phyloP scores from a whole-genome alignment of 2,888 invertebrate species.

The Harpalus rubripes region DNA sequence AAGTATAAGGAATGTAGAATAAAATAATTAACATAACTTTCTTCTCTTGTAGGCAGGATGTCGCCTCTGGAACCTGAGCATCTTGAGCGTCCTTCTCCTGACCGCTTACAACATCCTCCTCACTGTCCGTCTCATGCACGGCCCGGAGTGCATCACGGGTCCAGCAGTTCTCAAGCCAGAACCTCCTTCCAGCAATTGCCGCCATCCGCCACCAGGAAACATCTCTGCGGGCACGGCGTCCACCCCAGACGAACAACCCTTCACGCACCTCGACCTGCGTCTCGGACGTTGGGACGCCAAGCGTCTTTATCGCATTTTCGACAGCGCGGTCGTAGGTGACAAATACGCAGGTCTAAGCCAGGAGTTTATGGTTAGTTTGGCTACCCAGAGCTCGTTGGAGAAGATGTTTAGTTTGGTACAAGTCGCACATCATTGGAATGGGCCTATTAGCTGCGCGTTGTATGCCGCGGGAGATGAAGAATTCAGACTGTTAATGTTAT shows the following conservation, averaged over 20 bases:
- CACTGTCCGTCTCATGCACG: conserved; percentile 80
- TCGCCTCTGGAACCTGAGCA: conserved; percentile 85
- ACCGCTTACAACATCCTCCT: conserved; percentile 83
- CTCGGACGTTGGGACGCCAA: conserved; percentile 88
- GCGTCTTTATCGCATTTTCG: conserved; percentile 85
- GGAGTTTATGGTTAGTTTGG: conserved; percentile 84
- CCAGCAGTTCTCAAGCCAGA: conserved; percentile 67
- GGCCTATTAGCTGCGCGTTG: conserved; percentile 90
- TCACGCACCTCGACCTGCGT: conserved; percentile 82
- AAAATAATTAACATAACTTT: too few species aligned
- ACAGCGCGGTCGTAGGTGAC: conserved; percentile 85
- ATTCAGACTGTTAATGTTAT: conserved; percentile 85
- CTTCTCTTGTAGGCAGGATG: conserved; percentile 76
- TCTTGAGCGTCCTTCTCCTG: conserved; percentile 82
- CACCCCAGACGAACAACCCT: conserved; percentile 74
- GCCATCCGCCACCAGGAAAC: conserved; percentile 66
- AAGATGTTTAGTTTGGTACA: conserved; percentile 87
- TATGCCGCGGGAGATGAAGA: conserved; percentile 90
- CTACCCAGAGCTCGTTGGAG: conserved; percentile 93
- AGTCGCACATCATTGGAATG: conserved; percentile 90
- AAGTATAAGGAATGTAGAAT: too few species aligned
- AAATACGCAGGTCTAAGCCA: conserved; percentile 82
- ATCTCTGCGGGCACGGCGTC: conserved; percentile 8
- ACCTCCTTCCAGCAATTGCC: conserved; percentile 68
- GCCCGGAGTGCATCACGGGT: conserved; percentile 76